Evolutionary conservation across 2,888 invertebrate species (phyloP), one percentile per base, ranked within the genome.

Genomic region (Netelia inedita): DNA sequence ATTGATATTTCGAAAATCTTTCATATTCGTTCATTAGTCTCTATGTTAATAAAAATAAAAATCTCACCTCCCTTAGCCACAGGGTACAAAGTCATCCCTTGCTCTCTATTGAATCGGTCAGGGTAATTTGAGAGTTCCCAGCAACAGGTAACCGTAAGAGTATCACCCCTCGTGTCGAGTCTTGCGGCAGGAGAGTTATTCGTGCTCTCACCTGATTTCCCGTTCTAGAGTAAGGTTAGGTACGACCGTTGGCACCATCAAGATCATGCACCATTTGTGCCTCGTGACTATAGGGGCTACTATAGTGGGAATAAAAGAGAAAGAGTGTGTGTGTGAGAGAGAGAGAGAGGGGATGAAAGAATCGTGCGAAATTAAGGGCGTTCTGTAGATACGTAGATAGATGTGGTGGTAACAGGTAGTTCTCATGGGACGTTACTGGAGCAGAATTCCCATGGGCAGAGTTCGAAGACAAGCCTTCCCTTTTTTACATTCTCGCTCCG

Each of bases 341-440:
- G 43, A 82, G 81, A 76, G 79, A 73, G 79, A 76, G 81, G 81
- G 76, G 68, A 68, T 78, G 76, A 83, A 81, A 88, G 89, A 87
- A 88, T 90, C 89, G 90, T 91, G 90, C 89, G 90, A 90, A 91
- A 89, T 90, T 89, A 87, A 86, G 83, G 79, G 65, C 79, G 46
- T 57, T 72, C 73, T 41, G 75, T 72, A 19, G 82, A 75, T 43
- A 66, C 55, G 72, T 57, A 79, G 63, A 79, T 57, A 79, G 79
- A 59, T 43, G 8, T 35, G 43, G 68, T 28, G 78, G 88, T 89
- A 91, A 91, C 91, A 91, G 91, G 91, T 92, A 91, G 90, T 91
- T 92, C 92, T 91, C 92, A 91, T 91, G 92, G 88, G 90, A 92
- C 89, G 88, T 89, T 90, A 88, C 87, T 87, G 88, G 87, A 86